phyloP scores from a whole-genome alignment of 2,888 invertebrate genomes.

The Patella caerulea region DNA sequence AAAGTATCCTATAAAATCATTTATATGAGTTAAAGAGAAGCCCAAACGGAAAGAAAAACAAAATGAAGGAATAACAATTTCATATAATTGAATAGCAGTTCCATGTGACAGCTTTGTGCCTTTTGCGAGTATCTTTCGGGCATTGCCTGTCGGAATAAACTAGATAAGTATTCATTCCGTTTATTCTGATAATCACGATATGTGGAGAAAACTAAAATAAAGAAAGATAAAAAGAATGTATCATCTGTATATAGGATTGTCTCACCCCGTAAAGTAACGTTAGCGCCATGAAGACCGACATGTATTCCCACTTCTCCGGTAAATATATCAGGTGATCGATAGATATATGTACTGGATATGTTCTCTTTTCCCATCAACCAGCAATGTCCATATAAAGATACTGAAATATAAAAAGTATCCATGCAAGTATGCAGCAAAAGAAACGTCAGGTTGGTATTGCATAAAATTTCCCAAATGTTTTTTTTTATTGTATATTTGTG shows the following conservation, averaged over 20 bases:
- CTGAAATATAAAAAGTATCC: conserved; percentile 35
- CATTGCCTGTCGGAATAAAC: too few relatives aligned
- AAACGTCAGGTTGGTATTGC: background rate
- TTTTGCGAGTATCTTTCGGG: too few relatives aligned
- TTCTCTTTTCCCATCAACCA: conserved; percentile 53
- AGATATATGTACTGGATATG: conserved; percentile 52
- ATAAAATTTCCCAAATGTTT: too few relatives aligned
- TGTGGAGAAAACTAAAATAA: too few relatives aligned
- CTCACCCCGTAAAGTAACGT: conserved; percentile 92
- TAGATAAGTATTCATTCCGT: too few relatives aligned
- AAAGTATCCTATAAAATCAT: conserved; percentile 70
- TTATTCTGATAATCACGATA: too few relatives aligned
- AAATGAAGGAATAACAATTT: background rate
- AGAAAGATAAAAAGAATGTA: too few relatives aligned
- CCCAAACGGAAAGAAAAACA: background rate
- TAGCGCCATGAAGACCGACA: conserved; percentile 93
- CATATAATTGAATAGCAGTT: background rate
- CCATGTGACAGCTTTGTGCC: too few relatives aligned
- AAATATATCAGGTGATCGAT: conserved; percentile 76
- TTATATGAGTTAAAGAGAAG: too few relatives aligned
- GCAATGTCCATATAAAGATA: conserved; percentile 55
- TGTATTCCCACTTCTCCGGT: conserved; percentile 91
- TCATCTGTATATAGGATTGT: background rate
- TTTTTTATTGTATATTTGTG: too few relatives aligned
- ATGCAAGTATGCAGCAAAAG: background rate